phyloP scores from a whole-genome alignment of 2,113 vertebrate species.

The Bothrops jararaca region DNA sequence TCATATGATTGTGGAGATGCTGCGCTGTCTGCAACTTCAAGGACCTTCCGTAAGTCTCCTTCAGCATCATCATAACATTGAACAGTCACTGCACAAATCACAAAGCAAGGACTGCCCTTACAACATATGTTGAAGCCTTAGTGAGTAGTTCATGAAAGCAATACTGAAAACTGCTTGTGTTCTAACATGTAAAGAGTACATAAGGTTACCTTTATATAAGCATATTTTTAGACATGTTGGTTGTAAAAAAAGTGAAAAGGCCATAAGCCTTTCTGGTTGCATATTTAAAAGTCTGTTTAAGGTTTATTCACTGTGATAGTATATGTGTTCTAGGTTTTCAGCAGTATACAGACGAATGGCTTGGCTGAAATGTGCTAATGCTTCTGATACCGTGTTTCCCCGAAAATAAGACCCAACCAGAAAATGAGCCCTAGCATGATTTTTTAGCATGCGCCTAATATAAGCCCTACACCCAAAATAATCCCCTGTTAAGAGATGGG shows the following conservation, averaged over 20 bases:
- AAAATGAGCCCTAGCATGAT: no score
- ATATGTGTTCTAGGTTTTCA: constrained; percentile 32
- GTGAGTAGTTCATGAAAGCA: neutral
- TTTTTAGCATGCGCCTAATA: no score
- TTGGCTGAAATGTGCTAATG: constrained; percentile 74
- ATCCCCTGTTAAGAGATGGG: no score
- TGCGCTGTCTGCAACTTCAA: no score
- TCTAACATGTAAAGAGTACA: constrained; percentile 1
- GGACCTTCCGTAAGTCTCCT: neutral
- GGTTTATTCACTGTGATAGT: neutral
- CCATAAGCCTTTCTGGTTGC: constrained; percentile 42
- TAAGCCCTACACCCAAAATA: no score
- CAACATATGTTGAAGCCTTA: neutral
- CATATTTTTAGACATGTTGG: neutral
- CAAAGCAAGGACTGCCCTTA: neutral
- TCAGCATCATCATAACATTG: neutral
- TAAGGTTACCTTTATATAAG: constrained; percentile 46
- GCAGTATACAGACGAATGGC: constrained; percentile 58
- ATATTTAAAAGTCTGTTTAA: constrained; percentile 31
- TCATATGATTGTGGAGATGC: no score
- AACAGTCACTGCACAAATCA: neutral
- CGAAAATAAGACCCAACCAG: no score
- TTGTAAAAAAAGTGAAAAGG: neutral
- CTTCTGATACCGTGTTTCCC: constrained; percentile 63
- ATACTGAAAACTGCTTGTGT: neutral